phyloP scores from a whole-genome alignment of 2,888 invertebrate genomes.

The Metacarcinus magister region DNA sequence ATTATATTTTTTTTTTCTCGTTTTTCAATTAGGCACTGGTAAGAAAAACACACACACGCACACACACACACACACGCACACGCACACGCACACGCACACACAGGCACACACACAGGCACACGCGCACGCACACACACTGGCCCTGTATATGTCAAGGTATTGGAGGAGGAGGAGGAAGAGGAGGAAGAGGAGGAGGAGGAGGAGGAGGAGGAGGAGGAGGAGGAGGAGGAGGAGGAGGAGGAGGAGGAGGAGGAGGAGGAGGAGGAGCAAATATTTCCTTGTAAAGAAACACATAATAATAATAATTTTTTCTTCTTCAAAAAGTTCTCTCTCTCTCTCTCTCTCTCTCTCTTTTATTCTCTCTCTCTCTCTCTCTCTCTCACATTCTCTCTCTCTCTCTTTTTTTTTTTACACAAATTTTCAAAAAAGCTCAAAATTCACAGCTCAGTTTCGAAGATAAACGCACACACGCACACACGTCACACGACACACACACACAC shows the following conservation, averaged over 20 bases:
- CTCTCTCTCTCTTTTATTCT: background rate
- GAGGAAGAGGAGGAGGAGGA: background rate
- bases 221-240: too few species aligned
- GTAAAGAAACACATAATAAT: background rate
- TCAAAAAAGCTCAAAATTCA: background rate
- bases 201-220: too few species aligned
- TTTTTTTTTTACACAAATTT: background rate
- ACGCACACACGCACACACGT: slow-evolving; percentile 2
- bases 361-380: slow-evolving; percentile 44
- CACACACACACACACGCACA: background rate
- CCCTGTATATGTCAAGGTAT: background rate
- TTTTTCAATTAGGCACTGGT: background rate
- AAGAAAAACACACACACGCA: background rate
- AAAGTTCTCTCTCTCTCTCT: background rate
- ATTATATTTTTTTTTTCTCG: background rate
- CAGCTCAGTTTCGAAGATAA: background rate
- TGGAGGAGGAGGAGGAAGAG: background rate
- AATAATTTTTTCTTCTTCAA: background rate
- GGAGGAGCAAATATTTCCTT: background rate
- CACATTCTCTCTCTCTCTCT: background rate
- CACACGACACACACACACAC: background rate
- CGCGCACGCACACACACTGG: background rate
- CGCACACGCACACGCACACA: slow-evolving; percentile 14
- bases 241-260: too few species aligned
- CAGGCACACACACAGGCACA: background rate